phyloP scores from a whole-genome alignment of 1,140 invertebrate genomes.

The Mamestra configurata region DNA sequence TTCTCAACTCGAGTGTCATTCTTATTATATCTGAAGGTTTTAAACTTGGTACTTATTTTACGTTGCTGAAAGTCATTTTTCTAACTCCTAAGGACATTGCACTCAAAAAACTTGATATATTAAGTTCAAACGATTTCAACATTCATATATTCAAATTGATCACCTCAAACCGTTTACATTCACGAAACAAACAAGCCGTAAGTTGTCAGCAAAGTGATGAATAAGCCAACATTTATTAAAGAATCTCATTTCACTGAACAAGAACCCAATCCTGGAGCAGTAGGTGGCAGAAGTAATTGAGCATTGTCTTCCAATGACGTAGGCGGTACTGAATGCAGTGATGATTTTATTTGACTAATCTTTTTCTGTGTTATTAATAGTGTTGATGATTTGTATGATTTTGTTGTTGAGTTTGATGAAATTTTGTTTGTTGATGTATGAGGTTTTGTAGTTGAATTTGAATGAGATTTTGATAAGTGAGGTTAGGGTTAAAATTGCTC shows the following conservation, averaged over 20 bases:
- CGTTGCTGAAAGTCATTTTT: too few species aligned
- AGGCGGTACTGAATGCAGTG: slow-evolving; percentile 59
- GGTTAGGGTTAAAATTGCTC: not conserved
- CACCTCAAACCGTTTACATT: slow-evolving; percentile 10
- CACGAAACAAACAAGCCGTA: slow-evolving; percentile 34
- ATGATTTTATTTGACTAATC: slow-evolving; percentile 56
- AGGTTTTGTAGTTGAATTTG: not conserved
- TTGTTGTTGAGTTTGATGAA: slow-evolving; percentile 34
- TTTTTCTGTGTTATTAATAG: slow-evolving; percentile 58
- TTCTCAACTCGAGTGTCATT: too few species aligned
- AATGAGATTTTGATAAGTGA: not conserved
- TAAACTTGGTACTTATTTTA: too few species aligned
- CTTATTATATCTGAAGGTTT: not conserved
- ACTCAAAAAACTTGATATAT: not conserved
- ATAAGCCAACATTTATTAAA: slow-evolving; percentile 49
- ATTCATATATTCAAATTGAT: slow-evolving; percentile 21
- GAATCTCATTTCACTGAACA: slow-evolving; percentile 46
- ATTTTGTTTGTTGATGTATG: slow-evolving; percentile 18
- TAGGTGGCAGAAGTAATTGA: slow-evolving; percentile 76
- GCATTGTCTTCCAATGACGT: slow-evolving; percentile 75
- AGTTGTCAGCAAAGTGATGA: slow-evolving; percentile 50
- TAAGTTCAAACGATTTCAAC: not conserved
- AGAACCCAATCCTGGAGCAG: slow-evolving; percentile 60
- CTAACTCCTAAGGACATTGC: not conserved
- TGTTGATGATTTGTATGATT: slow-evolving; percentile 52